A percentile compares a stretch with the other conserved stretches of the same genome.
These are phyloP conservation scores for Mustela nigripes DNA, from an alignment of 2,113 vertebrate species.

Conservation along the genomic window DNA sequence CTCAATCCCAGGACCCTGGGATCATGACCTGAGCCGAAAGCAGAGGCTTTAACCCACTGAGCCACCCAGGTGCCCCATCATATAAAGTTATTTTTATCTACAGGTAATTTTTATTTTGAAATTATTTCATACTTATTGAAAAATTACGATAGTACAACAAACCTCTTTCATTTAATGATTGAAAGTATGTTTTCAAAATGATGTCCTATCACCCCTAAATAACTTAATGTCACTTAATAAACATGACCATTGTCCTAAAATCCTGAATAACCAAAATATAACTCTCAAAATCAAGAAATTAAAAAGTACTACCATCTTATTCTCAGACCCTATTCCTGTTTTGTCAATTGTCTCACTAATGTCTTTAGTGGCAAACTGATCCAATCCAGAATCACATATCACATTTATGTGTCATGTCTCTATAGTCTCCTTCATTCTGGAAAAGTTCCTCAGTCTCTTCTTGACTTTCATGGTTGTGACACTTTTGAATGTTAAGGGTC, in stretches of 20 bases:
- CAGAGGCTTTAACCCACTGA: no score
- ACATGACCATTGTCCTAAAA: background rate
- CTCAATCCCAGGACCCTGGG: no score
- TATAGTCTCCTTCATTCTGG: background rate
- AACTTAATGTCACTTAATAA: background rate
- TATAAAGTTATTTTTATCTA: background rate
- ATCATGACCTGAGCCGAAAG: no score
- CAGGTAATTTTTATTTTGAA: constrained; percentile 37
- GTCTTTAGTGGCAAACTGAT: background rate
- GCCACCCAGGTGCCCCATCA: background rate
- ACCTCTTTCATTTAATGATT: background rate
- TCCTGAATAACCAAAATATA: background rate
- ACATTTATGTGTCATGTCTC: background rate
- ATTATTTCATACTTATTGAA: constrained; percentile 11
- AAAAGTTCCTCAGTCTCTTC: background rate
- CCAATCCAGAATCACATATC: background rate
- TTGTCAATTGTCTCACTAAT: background rate
- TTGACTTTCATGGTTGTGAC: background rate
- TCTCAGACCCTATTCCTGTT: background rate
- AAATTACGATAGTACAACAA: constrained; percentile 39
- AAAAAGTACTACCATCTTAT: background rate
- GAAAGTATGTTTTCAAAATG: constrained; percentile 29
- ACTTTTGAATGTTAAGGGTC: background rate
- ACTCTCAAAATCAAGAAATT: constrained; percentile 21
- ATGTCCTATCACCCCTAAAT: background rate